Evolutionary conservation across 2,113 vertebrate species (phyloP).

Genomic region (Desmodus rotundus): DNA sequence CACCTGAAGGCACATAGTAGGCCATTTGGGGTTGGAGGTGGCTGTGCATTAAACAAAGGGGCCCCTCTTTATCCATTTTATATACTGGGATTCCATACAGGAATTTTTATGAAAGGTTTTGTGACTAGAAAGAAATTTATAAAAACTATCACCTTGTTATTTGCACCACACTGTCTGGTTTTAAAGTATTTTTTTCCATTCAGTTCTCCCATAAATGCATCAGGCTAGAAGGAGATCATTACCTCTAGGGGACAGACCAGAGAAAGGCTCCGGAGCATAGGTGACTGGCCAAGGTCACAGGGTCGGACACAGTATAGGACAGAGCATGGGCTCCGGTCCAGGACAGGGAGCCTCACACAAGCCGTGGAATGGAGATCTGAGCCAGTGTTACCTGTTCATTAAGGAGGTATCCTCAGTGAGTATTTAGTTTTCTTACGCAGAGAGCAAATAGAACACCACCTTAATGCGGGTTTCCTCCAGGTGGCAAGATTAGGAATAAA

Average conservation of each 20-base stretch:
- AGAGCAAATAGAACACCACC: conserved; percentile 1
- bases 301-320: not conserved
- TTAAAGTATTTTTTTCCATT: not conserved
- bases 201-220: not conserved
- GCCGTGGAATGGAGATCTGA: not conserved
- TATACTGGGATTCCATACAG: not conserved
- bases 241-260: not conserved
- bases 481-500: not conserved
- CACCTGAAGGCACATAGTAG: not conserved
- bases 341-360: not conserved
- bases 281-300: not conserved
- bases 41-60: not conserved
- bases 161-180: not conserved
- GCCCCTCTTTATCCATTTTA: not conserved
- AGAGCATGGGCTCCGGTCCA: not conserved
- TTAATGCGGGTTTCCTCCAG: conserved; percentile 17
- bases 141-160: not conserved
- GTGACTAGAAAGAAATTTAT: not conserved
- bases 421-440: not conserved
- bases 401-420: not conserved
- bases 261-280: too few species aligned
- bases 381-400: not conserved
- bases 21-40: not conserved
- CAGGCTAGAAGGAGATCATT: not conserved
- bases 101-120: not conserved